Conservation (phyloP, 2,888 invertebrate species). For the Cheilosia urbana region DNA sequence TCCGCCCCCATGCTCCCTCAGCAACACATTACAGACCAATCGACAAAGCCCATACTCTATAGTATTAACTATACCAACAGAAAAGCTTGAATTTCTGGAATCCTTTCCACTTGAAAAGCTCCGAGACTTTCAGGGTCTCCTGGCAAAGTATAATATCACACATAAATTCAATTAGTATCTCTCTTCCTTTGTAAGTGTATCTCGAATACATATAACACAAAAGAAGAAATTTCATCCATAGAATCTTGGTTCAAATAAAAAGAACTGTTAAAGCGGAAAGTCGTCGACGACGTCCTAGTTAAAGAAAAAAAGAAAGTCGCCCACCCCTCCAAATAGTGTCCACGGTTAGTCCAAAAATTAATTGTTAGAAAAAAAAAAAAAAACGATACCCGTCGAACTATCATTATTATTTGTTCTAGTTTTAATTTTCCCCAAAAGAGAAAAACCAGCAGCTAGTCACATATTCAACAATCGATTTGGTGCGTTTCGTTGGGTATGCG, state of each 20-base stretch:
- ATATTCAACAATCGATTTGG: slow-evolving; percentile 67
- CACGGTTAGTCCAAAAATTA: too few relatives aligned
- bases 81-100: slow-evolving; percentile 44
- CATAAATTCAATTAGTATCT: slow-evolving; percentile 67
- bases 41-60: neutral
- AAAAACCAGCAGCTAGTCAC: neutral
- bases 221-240: slow-evolving; percentile 28
- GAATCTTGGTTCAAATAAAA: slow-evolving; percentile 11
- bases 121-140: slow-evolving; percentile 28
- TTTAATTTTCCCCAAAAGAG: neutral
- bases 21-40: slow-evolving; percentile 5
- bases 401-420: neutral
- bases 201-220: slow-evolving; percentile 38
- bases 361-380: too few relatives aligned
- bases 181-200: slow-evolving; percentile 66
- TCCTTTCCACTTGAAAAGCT: slow-evolving; percentile 55
- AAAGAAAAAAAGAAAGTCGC: too few relatives aligned
- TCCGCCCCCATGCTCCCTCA: neutral
- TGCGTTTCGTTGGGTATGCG: slow-evolving; percentile 42
- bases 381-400: neutral
- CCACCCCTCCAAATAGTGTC: too few relatives aligned
- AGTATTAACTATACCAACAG: neutral
- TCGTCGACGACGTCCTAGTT: neutral
- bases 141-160: slow-evolving; percentile 32
- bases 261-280: neutral